These are phyloP conservation scores for Drosophila atripex DNA, from an alignment of 2,888 invertebrate genomes.

Conservation along the genomic window DNA sequence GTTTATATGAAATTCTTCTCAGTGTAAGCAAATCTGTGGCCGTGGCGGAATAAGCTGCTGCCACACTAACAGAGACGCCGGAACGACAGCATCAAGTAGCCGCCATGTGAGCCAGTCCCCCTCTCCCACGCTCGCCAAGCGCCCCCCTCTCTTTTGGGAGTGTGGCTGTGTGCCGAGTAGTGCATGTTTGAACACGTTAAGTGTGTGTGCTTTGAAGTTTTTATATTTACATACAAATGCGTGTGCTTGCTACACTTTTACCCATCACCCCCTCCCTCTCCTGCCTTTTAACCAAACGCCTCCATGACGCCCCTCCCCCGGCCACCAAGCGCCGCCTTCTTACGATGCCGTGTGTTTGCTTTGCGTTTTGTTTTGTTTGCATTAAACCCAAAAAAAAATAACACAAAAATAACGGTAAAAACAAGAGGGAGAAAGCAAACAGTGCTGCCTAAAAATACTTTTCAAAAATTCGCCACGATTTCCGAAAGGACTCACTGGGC, in stretches of 20 bases:
- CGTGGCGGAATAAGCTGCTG: neutral
- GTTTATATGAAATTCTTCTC: neutral
- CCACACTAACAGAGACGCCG: slow-evolving; percentile 2
- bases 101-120: slow-evolving; percentile 43
- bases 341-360: slow-evolving; percentile 59
- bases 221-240: slow-evolving; percentile 71
- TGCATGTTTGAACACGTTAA: slow-evolving; percentile 64
- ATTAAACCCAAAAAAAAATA: slow-evolving; percentile 48
- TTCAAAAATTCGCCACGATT: neutral
- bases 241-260: slow-evolving; percentile 21
- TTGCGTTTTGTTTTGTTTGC: slow-evolving; percentile 71
- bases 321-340: slow-evolving; percentile 2
- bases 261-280: neutral
- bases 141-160: neutral
- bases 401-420: neutral
- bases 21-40: slow-evolving; percentile 46
- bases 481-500: neutral
- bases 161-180: slow-evolving; percentile 25
- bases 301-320: neutral
- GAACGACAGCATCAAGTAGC: slow-evolving; percentile 61
- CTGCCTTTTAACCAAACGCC: neutral
- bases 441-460: slow-evolving; percentile 12
- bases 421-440: slow-evolving; percentile 1
- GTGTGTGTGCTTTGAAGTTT: slow-evolving; percentile 76
- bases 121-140: neutral